Conservation (phyloP, 2,797 vertebrate genomes). For the Pteropus rufus region DNA sequence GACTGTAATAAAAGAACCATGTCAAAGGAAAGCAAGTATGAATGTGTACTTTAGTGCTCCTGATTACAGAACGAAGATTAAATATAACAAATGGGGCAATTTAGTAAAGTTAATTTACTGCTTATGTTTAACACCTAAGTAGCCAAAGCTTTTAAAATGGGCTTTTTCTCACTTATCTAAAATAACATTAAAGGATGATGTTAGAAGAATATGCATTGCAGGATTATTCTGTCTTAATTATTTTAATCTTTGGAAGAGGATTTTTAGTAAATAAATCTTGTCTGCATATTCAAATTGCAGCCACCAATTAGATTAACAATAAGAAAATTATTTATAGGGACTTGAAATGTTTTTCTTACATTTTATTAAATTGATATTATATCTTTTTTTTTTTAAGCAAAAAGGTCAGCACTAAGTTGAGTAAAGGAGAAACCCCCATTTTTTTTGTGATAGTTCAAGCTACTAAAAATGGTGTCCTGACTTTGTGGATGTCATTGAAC, state of each 20-base stretch:
- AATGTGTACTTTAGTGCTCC: slow-evolving; percentile 78
- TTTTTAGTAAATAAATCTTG: slow-evolving; percentile 29
- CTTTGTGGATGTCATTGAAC: slow-evolving; percentile 4
- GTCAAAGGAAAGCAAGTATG: slow-evolving; percentile 79
- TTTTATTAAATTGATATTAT: slow-evolving; percentile 18
- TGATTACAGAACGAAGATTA: slow-evolving; percentile 82
- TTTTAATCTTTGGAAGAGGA: slow-evolving; percentile 33
- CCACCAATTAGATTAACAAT: neutral
- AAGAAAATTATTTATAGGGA: neutral
- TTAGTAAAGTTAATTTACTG: slow-evolving; percentile 79
- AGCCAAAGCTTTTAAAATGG: slow-evolving; percentile 64
- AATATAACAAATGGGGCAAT: slow-evolving; percentile 80
- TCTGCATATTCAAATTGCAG: neutral
- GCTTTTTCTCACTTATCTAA: slow-evolving; percentile 56
- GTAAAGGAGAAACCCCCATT: neutral
- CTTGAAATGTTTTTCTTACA: neutral
- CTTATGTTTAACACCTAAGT: slow-evolving; percentile 46
- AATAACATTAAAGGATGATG: slow-evolving; percentile 55
- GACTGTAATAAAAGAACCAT: slow-evolving; percentile 81
- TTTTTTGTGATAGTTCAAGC: neutral
- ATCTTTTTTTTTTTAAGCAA: neutral
- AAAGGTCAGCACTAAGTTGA: neutral
- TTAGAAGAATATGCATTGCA: neutral
- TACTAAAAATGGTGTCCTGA: slow-evolving; percentile 4
- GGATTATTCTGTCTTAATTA: neutral